phyloP scores from a whole-genome alignment of 2,113 vertebrate species.

The Phodopus roborovskii region DNA sequence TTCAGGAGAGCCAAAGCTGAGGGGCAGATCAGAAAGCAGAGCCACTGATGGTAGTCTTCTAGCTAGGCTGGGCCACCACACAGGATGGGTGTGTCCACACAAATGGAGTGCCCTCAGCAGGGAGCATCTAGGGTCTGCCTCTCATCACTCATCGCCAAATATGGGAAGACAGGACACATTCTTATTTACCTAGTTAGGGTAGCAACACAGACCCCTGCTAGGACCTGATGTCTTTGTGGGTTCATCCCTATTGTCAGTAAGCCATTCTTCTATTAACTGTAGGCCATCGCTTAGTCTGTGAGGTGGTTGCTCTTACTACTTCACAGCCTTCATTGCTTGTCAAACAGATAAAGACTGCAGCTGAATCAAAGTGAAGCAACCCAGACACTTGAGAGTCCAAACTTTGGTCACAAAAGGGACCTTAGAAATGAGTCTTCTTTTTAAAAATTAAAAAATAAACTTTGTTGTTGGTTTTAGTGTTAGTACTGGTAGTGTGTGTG shows the following conservation, averaged over 20 bases:
- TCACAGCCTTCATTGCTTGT: not conserved
- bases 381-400: not conserved
- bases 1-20: not conserved
- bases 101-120: not conserved
- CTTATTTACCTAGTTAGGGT: not conserved
- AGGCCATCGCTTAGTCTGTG: not conserved
- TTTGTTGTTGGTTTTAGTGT: not conserved
- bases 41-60: not conserved
- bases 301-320: not conserved
- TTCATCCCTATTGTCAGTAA: not conserved
- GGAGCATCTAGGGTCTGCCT: not conserved
- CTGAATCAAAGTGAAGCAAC: not conserved
- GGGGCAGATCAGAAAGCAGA: not conserved
- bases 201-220: not conserved
- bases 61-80: rapidly evolving
- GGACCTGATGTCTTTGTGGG: not conserved
- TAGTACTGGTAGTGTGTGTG: too few relatives aligned
- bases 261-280: not conserved
- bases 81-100: not conserved
- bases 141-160: not conserved
- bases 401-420: not conserved
- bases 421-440: not conserved
- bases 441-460: not conserved
- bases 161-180: not conserved
- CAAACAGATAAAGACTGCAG: not conserved